Base-by-base conservation (phyloP, 2,113 vertebrate species). In the Cettia cetti region DNA sequence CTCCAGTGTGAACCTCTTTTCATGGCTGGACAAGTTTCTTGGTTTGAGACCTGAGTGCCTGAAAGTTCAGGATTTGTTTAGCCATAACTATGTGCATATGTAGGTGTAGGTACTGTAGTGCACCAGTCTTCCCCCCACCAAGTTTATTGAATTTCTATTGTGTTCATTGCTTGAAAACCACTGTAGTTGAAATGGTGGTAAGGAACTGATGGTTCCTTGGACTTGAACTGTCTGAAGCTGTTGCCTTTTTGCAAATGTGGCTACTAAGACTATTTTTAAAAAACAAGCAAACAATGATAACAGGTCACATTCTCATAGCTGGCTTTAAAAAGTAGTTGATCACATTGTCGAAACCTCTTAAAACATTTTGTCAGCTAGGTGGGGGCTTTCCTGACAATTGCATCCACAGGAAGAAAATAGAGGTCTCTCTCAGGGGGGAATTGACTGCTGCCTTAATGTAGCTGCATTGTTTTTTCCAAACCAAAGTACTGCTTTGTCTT, bases 181-280 rank as follows among this genome's bases (percentile, higher is more conserved):
- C 71, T 14, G 21, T 74, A 49, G 15, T 64, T 92, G 75, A 80
- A 95, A 86, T 70, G 68, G 59, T 65, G 52, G 20, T 49, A 33
- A 60, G 30, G 24, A 69, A 5, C 14, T n/a, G 35, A 26, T 68
- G 45, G 22, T 27, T 60, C 39, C 71, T 89, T 75, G 49, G 37
- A 39, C 82, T 90, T 84, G 61, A 49, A 59, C 76, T 90, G 27
- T 60, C 77, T 88, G 79, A 92, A 90, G 76, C 69, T 86, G 33
- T 76, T 27, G 21, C 26, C 52, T 83, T 80, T 87, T 66, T 90
- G 56, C n/a, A 83, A 53, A 60, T 24, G 37, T 92, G 45, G 26
- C 42, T 91, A 57, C 50, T 83, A 71, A 86, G 35, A 15, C 50
- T 88, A 13, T 71, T 39, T 69, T 54, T 42, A 15, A n/a, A 53